phyloP scores from a whole-genome alignment of 1,140 invertebrate species.

The Psilanteris sp. region DNA sequence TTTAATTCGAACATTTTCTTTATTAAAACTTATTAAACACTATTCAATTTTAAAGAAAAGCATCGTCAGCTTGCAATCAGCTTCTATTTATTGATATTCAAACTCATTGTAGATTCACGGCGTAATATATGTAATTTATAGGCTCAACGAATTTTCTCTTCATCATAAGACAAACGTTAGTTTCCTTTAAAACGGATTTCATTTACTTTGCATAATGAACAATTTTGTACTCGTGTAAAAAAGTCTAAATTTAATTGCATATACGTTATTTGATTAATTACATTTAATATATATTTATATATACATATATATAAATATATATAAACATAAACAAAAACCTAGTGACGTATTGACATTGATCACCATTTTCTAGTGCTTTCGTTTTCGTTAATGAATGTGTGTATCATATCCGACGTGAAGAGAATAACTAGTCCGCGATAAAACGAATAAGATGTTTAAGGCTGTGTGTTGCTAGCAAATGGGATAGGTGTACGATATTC shows the following conservation, averaged over 20 bases:
- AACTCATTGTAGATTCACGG: slow-evolving; percentile 56
- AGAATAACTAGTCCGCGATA: slow-evolving; percentile 25
- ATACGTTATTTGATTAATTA: no score
- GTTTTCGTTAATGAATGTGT: not conserved
- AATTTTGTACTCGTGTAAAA: no score
- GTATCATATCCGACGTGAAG: slow-evolving; percentile 9
- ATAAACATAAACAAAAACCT: no score
- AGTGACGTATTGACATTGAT: no score
- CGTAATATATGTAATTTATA: slow-evolving; percentile 57
- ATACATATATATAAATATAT: no score
- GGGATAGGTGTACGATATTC: slow-evolving; percentile 3
- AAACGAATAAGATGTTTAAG: slow-evolving; percentile 43
- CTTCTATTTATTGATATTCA: slow-evolving; percentile 54
- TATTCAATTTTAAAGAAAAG: no score
- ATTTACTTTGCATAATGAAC: not conserved
- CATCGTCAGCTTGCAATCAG: slow-evolving; percentile 55
- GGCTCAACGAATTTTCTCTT: slow-evolving; percentile 26
- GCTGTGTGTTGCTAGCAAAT: slow-evolving; percentile 37
- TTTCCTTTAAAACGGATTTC: slow-evolving; percentile 19
- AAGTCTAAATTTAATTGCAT: no score
- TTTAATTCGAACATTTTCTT: no score
- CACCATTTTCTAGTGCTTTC: no score
- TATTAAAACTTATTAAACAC: no score
- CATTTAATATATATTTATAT: no score
- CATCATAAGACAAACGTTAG: slow-evolving; percentile 23